These are phyloP conservation scores for Arctopsyche grandis DNA, from an alignment of 1,140 invertebrate species.

Conservation along the genomic window DNA sequence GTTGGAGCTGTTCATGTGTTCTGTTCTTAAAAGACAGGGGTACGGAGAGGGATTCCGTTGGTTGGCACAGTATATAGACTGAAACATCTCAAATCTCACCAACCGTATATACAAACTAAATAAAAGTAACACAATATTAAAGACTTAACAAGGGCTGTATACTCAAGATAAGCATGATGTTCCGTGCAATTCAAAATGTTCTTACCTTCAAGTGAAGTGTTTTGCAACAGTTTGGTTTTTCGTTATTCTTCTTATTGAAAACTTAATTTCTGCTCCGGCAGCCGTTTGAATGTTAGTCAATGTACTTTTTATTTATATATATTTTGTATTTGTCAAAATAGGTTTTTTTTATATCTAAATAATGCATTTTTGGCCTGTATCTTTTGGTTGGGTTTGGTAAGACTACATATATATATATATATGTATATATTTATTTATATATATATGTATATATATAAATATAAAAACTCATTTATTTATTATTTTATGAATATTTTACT, in stretches of 20 bases:
- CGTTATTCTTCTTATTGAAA: no score
- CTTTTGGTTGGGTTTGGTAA: not conserved
- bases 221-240: not conserved
- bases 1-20: conserved; percentile 99
- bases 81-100: conserved; percentile 62
- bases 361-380: not conserved
- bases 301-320: conserved; percentile 33
- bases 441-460: not conserved
- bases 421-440: not conserved
- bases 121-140: conserved; percentile 39
- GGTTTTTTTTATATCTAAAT: not conserved
- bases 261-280: not conserved
- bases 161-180: conserved; percentile 32
- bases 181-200: conserved; percentile 39
- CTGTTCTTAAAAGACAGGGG: conserved; percentile 97
- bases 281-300: conserved; percentile 33
- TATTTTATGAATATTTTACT: conserved; percentile 6
- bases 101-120: conserved; percentile 44
- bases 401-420: not conserved
- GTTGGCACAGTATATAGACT: conserved; percentile 98
- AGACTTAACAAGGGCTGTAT: conserved; percentile 44
- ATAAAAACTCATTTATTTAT: conserved; percentile 13
- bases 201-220: conserved; percentile 4
- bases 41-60: conserved; percentile 99
- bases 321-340: conserved; percentile 17